phyloP scores from a whole-genome alignment of 2,113 vertebrate species.

The Coptodon bakossiorum region DNA sequence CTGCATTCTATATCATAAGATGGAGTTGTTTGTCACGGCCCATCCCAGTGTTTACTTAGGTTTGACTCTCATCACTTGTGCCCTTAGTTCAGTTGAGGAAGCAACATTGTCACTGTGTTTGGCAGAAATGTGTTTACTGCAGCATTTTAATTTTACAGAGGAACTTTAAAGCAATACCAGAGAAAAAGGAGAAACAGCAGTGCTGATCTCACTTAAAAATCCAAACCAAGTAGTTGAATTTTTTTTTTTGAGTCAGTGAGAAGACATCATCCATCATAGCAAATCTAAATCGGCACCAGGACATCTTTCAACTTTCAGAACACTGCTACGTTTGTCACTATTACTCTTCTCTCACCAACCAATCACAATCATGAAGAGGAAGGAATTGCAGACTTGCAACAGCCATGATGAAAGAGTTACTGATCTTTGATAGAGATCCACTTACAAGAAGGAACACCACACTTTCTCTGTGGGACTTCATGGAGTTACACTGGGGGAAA shows the following conservation, averaged over 20 bases:
- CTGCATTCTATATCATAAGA: slow-evolving; percentile 25
- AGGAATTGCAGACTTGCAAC: not conserved
- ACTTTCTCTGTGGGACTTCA: not conserved
- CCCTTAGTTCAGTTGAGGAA: not conserved
- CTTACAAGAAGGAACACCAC: not conserved
- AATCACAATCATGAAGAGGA: not conserved
- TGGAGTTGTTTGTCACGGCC: not conserved
- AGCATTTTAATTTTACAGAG: not conserved
- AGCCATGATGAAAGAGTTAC: not conserved
- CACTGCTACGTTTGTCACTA: not conserved
- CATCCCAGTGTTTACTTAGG: not conserved
- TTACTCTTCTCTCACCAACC: not conserved
- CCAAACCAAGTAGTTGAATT: not conserved
- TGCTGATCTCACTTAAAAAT: not conserved
- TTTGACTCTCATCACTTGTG: not conserved
- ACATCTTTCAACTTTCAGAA: not conserved
- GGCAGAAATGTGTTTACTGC: not conserved
- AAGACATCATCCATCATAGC: too few species aligned
- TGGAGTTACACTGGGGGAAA: too few species aligned
- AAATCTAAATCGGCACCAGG: too few species aligned
- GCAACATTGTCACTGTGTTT: not conserved
- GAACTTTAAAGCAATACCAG: not conserved
- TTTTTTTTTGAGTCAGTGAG: not conserved
- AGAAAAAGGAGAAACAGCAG: not conserved
- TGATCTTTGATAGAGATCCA: not conserved